A percentile compares a stretch with the other conserved stretches of the same genome.
Conservation (phyloP, 2,888 invertebrate species). For the Tachina lurida region DNA sequence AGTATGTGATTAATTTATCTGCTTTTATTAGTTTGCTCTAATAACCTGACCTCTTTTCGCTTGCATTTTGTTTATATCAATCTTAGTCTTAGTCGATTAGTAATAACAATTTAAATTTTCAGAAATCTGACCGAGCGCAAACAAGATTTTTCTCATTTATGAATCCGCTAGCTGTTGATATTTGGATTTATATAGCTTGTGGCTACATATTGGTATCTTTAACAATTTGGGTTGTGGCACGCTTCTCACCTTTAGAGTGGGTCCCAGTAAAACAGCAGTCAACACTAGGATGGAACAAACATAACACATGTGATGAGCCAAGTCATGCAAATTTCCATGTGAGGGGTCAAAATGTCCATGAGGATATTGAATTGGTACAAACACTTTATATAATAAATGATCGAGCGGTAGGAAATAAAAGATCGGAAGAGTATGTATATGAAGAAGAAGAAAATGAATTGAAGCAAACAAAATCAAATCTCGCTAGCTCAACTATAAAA, state of each 20-base stretch:
- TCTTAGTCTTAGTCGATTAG: neutral
- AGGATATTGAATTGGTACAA: slow-evolving; percentile 34
- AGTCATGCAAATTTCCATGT: neutral
- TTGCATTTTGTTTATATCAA: neutral
- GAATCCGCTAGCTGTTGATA: slow-evolving; percentile 92
- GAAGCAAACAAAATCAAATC: neutral
- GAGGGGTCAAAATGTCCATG: neutral
- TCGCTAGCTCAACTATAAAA: slow-evolving; percentile 11
- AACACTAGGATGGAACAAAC: slow-evolving; percentile 83
- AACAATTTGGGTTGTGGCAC: slow-evolving; percentile 92
- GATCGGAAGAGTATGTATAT: neutral
- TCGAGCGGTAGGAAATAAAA: neutral
- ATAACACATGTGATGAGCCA: slow-evolving; percentile 5
- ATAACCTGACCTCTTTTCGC: neutral
- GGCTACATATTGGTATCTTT: slow-evolving; percentile 91
- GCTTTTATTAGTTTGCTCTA: neutral
- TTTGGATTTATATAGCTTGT: slow-evolving; percentile 91
- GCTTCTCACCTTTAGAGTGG: slow-evolving; percentile 93
- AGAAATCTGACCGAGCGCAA: slow-evolving; percentile 86
- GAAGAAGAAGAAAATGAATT: slow-evolving; percentile 2
- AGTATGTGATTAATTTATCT: too few species aligned
- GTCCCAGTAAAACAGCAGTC: slow-evolving; percentile 85
- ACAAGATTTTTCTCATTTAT: slow-evolving; percentile 92
- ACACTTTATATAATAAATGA: slow-evolving; percentile 14
- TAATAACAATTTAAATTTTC: slow-evolving; percentile 71